phyloP scores from a whole-genome alignment of 2,888 invertebrate species.

The Ethmia dodecea region DNA sequence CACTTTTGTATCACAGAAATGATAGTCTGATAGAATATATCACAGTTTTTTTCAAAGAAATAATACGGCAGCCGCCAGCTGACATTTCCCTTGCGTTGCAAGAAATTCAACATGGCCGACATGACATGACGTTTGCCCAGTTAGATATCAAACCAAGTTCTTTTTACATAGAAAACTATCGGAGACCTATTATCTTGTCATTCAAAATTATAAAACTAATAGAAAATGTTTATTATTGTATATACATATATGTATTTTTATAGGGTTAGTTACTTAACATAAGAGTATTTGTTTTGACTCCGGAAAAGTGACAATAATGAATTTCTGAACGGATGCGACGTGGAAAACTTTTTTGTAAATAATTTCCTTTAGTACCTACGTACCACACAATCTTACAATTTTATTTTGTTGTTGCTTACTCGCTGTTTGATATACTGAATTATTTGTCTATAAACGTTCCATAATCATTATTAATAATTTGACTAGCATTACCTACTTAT shows the following conservation, averaged over 20 bases:
- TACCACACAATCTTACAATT: too few relatives aligned
- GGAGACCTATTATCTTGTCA: background rate
- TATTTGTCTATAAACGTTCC: too few relatives aligned
- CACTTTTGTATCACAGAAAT: constrained; percentile 37
- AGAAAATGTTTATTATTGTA: background rate
- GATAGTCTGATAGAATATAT: constrained; percentile 42
- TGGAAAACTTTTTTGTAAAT: constrained; percentile 30
- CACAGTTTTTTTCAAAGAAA: constrained; percentile 57
- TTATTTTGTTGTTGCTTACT: too few relatives aligned
- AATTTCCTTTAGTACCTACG: background rate
- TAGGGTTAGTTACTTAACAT: background rate
- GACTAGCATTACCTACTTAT: constrained; percentile 4
- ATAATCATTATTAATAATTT: background rate
- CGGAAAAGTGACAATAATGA: constrained; percentile 18
- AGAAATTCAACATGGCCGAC: constrained; percentile 76
- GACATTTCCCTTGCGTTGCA: constrained; percentile 77
- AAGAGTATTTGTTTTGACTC: constrained; percentile 7
- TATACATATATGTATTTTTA: background rate
- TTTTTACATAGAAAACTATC: background rate
- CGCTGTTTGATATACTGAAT: too few relatives aligned
- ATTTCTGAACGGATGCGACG: constrained; percentile 45
- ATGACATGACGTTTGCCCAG: constrained; percentile 61
- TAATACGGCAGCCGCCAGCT: constrained; percentile 69
- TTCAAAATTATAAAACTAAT: background rate
- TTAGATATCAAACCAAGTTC: constrained; percentile 30